phyloP scores from a whole-genome alignment of 2,888 invertebrate species.

The Polia nebulosa region DNA sequence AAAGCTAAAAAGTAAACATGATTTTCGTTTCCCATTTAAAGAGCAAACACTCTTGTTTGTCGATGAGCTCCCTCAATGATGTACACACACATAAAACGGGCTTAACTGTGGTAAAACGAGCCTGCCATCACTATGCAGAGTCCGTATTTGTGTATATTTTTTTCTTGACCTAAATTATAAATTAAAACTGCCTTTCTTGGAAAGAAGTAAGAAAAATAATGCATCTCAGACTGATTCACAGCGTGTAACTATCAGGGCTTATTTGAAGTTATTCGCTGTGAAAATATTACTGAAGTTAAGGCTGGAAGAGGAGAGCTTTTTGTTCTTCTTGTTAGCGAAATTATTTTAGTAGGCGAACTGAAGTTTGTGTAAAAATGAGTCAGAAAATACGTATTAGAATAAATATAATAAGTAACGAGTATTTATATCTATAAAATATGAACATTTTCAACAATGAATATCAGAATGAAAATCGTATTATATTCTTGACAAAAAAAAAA shows the following conservation, averaged over 20 bases:
- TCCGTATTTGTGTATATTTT: constrained; percentile 35
- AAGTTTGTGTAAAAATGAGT: background rate
- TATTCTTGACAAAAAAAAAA: constrained; percentile 6
- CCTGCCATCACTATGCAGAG: constrained; percentile 53
- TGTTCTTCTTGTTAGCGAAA: constrained; percentile 33
- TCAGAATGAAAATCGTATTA: background rate
- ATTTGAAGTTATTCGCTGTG: constrained; percentile 42
- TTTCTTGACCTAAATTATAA: constrained; percentile 53
- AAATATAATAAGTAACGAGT: background rate
- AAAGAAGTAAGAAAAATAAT: constrained; percentile 46
- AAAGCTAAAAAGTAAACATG: constrained; percentile 80
- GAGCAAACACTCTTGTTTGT: constrained; percentile 78
- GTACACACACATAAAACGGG: constrained; percentile 69
- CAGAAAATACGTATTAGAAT: background rate
- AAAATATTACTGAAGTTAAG: constrained; percentile 52
- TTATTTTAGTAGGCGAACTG: background rate
- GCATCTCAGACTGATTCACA: constrained; percentile 47
- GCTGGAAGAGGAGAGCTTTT: constrained; percentile 28
- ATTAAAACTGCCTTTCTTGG: constrained; percentile 50
- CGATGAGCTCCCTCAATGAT: constrained; percentile 72
- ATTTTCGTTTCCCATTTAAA: constrained; percentile 79
- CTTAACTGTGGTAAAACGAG: constrained; percentile 67
- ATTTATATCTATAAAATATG: no score
- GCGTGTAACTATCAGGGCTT: constrained; percentile 50
- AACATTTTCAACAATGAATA: constrained; percentile 4